A percentile compares a stretch with the other conserved stretches of the same genome.
Conservation (phyloP, 2,888 invertebrate genomes). For the Apamea anceps region DNA sequence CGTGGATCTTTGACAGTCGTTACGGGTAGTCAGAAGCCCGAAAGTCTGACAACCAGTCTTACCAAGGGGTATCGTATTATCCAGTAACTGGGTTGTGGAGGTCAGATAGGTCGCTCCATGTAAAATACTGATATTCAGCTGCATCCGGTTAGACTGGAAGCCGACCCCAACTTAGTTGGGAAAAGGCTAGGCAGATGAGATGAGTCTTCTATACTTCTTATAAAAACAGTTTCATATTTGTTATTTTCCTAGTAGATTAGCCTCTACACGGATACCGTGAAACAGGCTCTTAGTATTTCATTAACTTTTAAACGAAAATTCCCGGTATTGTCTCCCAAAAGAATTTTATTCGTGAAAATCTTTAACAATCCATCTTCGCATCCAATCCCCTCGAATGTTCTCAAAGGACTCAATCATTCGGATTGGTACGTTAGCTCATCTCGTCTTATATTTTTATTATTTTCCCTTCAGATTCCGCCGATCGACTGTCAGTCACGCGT, state of each 20-base stretch:
- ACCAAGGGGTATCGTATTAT: too few relatives aligned
- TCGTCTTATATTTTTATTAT: slow-evolving; percentile 60
- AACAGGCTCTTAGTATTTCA: not conserved
- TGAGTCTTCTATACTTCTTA: not conserved
- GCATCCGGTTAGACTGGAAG: too few relatives aligned
- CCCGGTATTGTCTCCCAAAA: slow-evolving; percentile 24
- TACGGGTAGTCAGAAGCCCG: too few relatives aligned
- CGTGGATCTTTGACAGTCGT: too few relatives aligned
- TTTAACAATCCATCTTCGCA: slow-evolving; percentile 52
- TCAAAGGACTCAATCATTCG: slow-evolving; percentile 59
- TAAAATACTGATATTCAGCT: too few relatives aligned
- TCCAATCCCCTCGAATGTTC: slow-evolving; percentile 36
- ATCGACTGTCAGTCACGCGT: slow-evolving; percentile 50
- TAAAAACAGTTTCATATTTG: not conserved
- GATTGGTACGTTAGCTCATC: slow-evolving; percentile 55
- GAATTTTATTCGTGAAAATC: slow-evolving; percentile 33
- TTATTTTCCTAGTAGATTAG: not conserved
- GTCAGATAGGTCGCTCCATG: too few relatives aligned
- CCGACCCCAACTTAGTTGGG: too few relatives aligned
- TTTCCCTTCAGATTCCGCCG: slow-evolving; percentile 34
- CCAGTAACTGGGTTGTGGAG: too few relatives aligned
- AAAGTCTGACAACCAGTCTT: too few relatives aligned
- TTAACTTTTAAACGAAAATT: slow-evolving; percentile 30
- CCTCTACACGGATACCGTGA: not conserved
- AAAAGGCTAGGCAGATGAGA: too few relatives aligned